A percentile compares a stretch with the other conserved stretches of the same genome.
phyloP scores from a whole-genome alignment of 2,888 invertebrate genomes.

The Hybos culiciformis region DNA sequence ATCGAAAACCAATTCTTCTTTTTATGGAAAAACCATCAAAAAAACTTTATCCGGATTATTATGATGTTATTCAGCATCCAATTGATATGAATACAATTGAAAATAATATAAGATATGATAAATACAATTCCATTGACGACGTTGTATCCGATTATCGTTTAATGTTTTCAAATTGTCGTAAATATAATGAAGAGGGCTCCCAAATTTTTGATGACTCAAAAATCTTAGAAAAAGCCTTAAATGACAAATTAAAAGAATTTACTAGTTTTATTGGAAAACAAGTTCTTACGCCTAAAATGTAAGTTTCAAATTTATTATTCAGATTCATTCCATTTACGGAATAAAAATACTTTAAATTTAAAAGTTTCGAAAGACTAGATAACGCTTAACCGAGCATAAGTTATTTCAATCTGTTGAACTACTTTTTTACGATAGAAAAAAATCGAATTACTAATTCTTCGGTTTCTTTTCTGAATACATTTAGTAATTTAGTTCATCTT shows the following conservation, averaged over 20 bases:
- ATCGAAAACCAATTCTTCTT: conserved; percentile 73
- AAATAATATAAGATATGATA: conserved; percentile 71
- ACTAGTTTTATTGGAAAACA: conserved; percentile 42
- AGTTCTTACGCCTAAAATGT: conserved; percentile 24
- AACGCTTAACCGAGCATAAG: neutral
- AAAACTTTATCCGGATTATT: conserved; percentile 90
- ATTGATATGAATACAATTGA: conserved; percentile 93
- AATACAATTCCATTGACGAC: conserved; percentile 73
- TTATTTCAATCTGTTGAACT: no score
- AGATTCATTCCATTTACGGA: neutral
- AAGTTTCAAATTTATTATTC: conserved; percentile 7
- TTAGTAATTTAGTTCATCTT: no score
- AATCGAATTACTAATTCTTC: no score
- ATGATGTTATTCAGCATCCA: conserved; percentile 83
- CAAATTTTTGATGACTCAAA: conserved; percentile 91
- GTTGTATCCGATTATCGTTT: conserved; percentile 72
- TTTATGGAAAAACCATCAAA: conserved; percentile 96
- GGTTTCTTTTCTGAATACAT: no score
- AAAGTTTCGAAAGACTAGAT: conserved; percentile 4
- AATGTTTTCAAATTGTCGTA: conserved; percentile 97
- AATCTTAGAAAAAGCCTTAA: conserved; percentile 68
- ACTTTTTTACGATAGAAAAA: no score
- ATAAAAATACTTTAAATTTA: neutral
- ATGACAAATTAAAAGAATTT: conserved; percentile 67
- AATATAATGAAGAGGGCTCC: conserved; percentile 93